These are phyloP conservation scores for Diabrotica undecimpunctata DNA, from an alignment of 1,140 invertebrate species.

Conservation along the genomic window DNA sequence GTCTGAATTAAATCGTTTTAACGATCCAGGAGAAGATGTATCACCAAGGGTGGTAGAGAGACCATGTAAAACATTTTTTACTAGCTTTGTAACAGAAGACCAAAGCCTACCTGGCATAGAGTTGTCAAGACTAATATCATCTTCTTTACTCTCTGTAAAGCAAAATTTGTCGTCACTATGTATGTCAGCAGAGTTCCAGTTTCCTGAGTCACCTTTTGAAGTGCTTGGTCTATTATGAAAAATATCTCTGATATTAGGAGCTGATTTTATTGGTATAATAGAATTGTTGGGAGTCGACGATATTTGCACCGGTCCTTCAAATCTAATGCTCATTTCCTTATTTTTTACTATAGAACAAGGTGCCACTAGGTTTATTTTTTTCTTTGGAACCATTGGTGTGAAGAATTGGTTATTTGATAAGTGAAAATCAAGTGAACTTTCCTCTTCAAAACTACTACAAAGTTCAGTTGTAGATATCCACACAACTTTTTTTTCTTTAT, in stretches of 20 bases:
- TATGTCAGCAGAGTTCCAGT: background rate
- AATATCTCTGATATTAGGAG: constrained; percentile 18
- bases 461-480: no score
- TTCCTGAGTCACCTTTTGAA: background rate
- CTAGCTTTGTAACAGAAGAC: constrained; percentile 30
- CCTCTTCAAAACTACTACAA: background rate
- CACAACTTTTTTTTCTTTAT: no score
- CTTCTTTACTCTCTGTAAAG: background rate
- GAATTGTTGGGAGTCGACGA: constrained; percentile 27
- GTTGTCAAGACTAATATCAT: constrained; percentile 1
- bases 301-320: constrained; percentile 23
- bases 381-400: constrained; percentile 13
- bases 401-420: background rate
- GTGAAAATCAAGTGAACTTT: background rate
- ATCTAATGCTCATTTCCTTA: constrained; percentile 22
- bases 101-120: constrained; percentile 19
- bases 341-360: constrained; percentile 23
- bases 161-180: no score
- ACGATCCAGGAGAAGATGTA: constrained; percentile 10
- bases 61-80: constrained; percentile 27
- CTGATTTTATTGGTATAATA: constrained; percentile 14
- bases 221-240: constrained; percentile 8
- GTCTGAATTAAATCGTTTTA: constrained; percentile 25
- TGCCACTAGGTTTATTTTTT: constrained; percentile 24
- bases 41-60: constrained; percentile 15